These are phyloP conservation scores for Chironomus striatipennis DNA, from an alignment of 1,140 invertebrate species.

Conservation along the genomic window DNA sequence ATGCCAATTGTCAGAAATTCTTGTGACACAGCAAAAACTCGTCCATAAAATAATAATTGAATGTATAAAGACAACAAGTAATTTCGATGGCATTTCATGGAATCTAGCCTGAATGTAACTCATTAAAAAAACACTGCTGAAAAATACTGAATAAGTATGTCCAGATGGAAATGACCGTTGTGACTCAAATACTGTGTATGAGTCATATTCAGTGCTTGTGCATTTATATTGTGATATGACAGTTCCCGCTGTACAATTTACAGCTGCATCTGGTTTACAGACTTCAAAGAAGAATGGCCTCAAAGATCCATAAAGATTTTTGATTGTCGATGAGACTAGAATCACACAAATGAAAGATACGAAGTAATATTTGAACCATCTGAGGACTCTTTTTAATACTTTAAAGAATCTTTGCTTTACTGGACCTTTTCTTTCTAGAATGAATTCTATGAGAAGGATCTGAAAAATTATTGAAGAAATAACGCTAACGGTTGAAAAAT, in stretches of 20 bases:
- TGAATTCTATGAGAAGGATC: background rate
- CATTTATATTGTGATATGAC: background rate
- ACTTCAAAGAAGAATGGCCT: background rate
- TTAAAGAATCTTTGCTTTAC: background rate
- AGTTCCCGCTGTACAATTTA: background rate
- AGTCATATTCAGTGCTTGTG: background rate
- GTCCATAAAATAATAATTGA: background rate
- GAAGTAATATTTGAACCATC: background rate
- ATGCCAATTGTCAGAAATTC: background rate
- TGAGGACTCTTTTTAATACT: background rate
- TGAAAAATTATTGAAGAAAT: too few relatives aligned
- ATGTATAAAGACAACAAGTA: background rate
- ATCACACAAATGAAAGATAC: background rate
- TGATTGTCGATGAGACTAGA: background rate
- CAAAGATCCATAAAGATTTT: background rate
- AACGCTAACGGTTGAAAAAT: too few relatives aligned
- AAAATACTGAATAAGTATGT: background rate
- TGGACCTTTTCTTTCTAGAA: background rate
- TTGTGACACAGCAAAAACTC: background rate
- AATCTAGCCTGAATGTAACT: background rate
- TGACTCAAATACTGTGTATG: background rate
- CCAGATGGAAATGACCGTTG: background rate
- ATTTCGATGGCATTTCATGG: background rate
- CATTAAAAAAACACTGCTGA: background rate
- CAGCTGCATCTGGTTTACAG: background rate